Evolutionary conservation across 2,797 vertebrate genomes (phyloP).

Genomic region (Buceros bicornis): DNA sequence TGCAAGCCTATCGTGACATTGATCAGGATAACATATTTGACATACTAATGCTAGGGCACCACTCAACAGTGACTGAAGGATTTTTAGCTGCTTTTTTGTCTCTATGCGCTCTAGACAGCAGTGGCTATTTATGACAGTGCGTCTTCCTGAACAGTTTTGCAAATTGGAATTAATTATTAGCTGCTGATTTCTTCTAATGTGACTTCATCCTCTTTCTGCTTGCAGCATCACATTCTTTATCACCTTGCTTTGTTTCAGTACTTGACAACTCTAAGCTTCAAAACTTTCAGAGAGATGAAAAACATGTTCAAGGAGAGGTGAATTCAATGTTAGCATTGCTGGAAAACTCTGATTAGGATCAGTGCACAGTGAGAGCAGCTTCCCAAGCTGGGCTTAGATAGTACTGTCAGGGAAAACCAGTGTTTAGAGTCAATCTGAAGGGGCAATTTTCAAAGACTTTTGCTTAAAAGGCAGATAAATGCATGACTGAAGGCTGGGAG

Average conservation of each 20-base stretch:
- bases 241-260: neutral
- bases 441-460: rapidly evolving
- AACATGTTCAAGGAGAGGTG: neutral
- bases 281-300: neutral
- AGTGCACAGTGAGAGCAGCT: neutral
- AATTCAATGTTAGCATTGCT: neutral
- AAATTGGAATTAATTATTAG: neutral
- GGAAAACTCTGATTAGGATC: neutral
- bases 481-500: neutral
- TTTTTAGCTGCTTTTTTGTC: neutral
- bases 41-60: neutral
- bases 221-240: neutral
- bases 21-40: neutral
- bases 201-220: neutral
- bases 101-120: neutral
- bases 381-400: neutral
- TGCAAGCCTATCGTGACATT: neutral
- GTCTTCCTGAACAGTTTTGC: neutral
- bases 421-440: neutral
- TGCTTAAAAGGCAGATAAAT: neutral
- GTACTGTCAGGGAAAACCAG: neutral
- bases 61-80: neutral
- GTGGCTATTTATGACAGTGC: neutral
- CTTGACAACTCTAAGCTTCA: neutral
- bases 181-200: neutral